These are phyloP conservation scores for Drosophila triauraria DNA, from an alignment of 1,140 invertebrate species.

Conservation along the genomic window DNA sequence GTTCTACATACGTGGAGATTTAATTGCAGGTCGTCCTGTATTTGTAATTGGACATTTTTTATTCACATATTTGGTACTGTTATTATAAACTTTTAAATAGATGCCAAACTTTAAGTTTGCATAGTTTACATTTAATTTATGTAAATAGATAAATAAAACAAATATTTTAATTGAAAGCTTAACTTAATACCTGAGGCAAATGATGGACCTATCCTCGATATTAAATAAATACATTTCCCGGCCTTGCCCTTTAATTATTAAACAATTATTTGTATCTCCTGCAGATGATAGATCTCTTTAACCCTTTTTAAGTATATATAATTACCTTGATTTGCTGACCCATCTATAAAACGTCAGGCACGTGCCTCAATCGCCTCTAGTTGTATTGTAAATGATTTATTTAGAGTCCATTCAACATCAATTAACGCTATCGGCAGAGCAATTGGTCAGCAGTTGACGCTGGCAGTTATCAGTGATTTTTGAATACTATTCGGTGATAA, in stretches of 20 bases:
- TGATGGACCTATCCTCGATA: background rate
- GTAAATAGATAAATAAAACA: too few species aligned
- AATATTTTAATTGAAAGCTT: too few species aligned
- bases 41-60: too few species aligned
- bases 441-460: constrained; percentile 63
- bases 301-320: background rate
- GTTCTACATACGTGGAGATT: too few species aligned
- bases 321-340: constrained; percentile 16
- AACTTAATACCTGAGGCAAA: background rate
- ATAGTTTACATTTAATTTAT: background rate
- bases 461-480: constrained; percentile 62
- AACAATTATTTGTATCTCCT: background rate
- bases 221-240: background rate
- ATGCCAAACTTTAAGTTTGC: too few species aligned
- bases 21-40: too few species aligned
- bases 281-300: constrained; percentile 22
- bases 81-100: too few species aligned
- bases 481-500: constrained; percentile 46
- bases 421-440: constrained; percentile 42
- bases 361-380: constrained; percentile 38
- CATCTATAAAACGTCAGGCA: constrained; percentile 33
- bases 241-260: constrained; percentile 2
- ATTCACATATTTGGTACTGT: too few species aligned
- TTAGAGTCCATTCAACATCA: constrained; percentile 57
- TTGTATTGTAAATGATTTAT: constrained; percentile 25